These are phyloP conservation scores for Actenoides lindsayi DNA, from an alignment of 2,113 vertebrate genomes.

Conservation along the genomic window DNA sequence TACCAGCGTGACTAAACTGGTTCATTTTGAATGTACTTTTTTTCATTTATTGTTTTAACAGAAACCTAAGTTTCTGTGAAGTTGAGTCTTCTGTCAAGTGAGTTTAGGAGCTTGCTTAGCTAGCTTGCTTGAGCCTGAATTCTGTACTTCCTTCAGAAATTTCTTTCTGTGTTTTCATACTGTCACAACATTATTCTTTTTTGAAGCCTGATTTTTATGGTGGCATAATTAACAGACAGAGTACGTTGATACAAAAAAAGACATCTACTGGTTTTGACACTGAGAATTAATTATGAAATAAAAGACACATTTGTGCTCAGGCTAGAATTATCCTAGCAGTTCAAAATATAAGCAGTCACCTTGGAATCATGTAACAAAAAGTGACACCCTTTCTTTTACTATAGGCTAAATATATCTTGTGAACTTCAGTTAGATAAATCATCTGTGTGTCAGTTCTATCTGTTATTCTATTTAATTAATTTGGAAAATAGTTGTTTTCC, in stretches of 20 bases:
- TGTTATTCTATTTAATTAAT: slow-evolving; percentile 71
- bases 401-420: slow-evolving; percentile 60
- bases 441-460: slow-evolving; percentile 56
- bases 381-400: slow-evolving; percentile 70
- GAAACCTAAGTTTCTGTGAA: background rate
- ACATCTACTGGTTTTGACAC: slow-evolving; percentile 77
- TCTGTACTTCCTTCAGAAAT: background rate
- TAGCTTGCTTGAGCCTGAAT: background rate
- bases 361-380: slow-evolving; percentile 74
- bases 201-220: slow-evolving; percentile 37
- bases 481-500: slow-evolving; percentile 61
- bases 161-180: background rate
- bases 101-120: background rate
- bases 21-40: background rate
- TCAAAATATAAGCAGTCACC: slow-evolving; percentile 78
- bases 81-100: background rate
- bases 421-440: slow-evolving; percentile 71
- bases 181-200: slow-evolving; percentile 12
- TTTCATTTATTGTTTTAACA: background rate
- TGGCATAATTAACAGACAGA: slow-evolving; percentile 73
- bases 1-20: background rate
- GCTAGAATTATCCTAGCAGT: slow-evolving; percentile 76
- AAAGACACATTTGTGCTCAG: slow-evolving; percentile 78
- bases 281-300: slow-evolving; percentile 80
- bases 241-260: slow-evolving; percentile 63